Base-by-base conservation (phyloP, 2,113 vertebrate genomes). In the Gymnarchus niloticus region DNA sequence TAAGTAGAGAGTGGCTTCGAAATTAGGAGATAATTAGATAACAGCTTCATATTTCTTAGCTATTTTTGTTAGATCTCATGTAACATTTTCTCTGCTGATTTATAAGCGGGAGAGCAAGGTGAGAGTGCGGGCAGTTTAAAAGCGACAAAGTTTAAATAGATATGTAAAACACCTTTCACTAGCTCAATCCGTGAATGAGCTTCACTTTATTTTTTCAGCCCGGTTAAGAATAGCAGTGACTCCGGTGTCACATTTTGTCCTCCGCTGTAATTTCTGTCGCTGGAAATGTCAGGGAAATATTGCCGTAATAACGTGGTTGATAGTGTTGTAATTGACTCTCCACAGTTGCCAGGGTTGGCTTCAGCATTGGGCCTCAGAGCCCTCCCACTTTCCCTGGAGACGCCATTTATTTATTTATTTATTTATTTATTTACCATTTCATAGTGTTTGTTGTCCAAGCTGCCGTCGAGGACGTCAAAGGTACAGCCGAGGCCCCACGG, bases 211-310 rank as follows among this genome's bases (percentile, higher is more conserved):
- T 82, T 82, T 82, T 52, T 82, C 76, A 59, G 49, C 21, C 21
- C 82, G 19, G 54, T 83, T 57, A 41, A 84, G 59, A 73, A 84
- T 57, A 83, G 54, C 57, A 28, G 33, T 33, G 41, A 48, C 25
- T 83, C 51, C 1, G 7, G 46, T 84, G 57, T 84, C n/a, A 37
- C 77, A 77, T 85, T 76, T 54, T 33, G 46, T 17, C 19, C 57
- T 76, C 17, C 17, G 25, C 83, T 84, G 41, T 84, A 48, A 33
- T 65, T 69, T 73, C 56, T 84, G 56, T 41, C 6, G 83, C 44
- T 84, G 83, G 52, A 83, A 84, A 84, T 73, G 83, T 69, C 28
- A 76, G 61, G 69, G 61, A 76, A 85, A 78, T 56, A 78, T 28
- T 17, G 33, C 10, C 49, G 44, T 78, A 77, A 78, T 78, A 56